Evolutionary conservation across 2,797 vertebrate genomes (phyloP).

Genomic region (Phoeniculus purpureus): DNA sequence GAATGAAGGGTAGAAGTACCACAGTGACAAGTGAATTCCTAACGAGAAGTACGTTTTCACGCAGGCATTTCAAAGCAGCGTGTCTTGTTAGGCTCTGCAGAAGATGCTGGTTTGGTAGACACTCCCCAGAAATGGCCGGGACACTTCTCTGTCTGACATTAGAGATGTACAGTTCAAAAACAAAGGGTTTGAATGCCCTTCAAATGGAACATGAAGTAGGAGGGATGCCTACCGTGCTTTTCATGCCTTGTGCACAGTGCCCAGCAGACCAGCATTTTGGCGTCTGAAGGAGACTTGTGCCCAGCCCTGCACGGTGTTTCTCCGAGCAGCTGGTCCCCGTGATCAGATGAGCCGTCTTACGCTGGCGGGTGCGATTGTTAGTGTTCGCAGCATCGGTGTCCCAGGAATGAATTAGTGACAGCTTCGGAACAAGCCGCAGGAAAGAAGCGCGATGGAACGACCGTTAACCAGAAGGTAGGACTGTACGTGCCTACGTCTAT

Average conservation of each 20-base stretch:
- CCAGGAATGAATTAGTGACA: not conserved
- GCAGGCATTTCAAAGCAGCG: not conserved
- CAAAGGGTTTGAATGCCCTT: not conserved
- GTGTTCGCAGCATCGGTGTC: not conserved
- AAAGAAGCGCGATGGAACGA: not conserved
- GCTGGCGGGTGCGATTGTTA: not conserved
- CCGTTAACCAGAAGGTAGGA: not conserved
- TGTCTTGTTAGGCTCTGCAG: not conserved
- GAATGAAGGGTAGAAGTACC: not conserved
- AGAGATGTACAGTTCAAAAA: not conserved
- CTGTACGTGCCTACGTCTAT: not conserved
- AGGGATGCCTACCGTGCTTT: not conserved
- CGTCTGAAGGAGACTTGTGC: not conserved
- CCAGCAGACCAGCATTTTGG: not conserved
- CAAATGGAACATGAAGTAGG: not conserved
- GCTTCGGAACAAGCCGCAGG: not conserved
- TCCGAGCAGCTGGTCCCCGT: accelerated
- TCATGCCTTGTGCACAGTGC: not conserved
- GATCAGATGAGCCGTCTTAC: not conserved
- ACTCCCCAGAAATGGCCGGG: not conserved
- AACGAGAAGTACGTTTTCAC: not conserved
- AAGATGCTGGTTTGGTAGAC: not conserved
- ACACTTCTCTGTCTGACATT: not conserved
- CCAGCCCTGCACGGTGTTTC: not conserved
- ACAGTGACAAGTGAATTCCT: not conserved